phyloP scores from a whole-genome alignment of 2,113 vertebrate species.

The Xiphorhynchus elegans region DNA sequence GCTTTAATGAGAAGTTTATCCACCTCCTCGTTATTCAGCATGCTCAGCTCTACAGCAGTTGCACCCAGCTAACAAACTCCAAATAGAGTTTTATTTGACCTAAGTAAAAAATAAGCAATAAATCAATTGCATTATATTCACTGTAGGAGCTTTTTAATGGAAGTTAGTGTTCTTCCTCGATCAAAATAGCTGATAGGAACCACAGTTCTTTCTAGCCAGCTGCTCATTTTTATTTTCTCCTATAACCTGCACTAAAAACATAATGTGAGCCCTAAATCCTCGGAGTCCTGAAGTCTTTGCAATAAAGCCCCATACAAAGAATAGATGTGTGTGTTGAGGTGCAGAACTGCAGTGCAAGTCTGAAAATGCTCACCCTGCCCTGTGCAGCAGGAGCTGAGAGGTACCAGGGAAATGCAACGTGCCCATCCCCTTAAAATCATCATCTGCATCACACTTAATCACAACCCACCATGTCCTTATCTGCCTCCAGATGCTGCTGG shows the following conservation, averaged over 20 bases:
- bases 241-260: conserved; percentile 21
- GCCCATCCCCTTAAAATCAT: not conserved
- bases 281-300: not conserved
- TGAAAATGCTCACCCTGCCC: not conserved
- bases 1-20: not conserved
- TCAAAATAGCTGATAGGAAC: not conserved
- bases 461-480: not conserved
- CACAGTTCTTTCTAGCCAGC: not conserved
- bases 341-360: not conserved
- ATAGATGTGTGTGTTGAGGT: not conserved
- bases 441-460: not conserved
- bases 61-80: not conserved
- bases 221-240: not conserved
- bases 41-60: not conserved
- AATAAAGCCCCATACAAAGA: not conserved
- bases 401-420: not conserved
- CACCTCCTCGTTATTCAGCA: not conserved
- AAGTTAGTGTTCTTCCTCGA: not conserved
- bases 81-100: not conserved
- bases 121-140: conserved; percentile 1
- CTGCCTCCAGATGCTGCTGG: not conserved
- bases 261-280: conserved; percentile 14
- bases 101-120: not conserved
- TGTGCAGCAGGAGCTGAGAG: not conserved
- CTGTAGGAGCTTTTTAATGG: not conserved